A percentile compares a stretch with the other conserved stretches of the same genome.
Conservation (phyloP, 2,797 vertebrate genomes). For the Sebastes steindachneri region DNA sequence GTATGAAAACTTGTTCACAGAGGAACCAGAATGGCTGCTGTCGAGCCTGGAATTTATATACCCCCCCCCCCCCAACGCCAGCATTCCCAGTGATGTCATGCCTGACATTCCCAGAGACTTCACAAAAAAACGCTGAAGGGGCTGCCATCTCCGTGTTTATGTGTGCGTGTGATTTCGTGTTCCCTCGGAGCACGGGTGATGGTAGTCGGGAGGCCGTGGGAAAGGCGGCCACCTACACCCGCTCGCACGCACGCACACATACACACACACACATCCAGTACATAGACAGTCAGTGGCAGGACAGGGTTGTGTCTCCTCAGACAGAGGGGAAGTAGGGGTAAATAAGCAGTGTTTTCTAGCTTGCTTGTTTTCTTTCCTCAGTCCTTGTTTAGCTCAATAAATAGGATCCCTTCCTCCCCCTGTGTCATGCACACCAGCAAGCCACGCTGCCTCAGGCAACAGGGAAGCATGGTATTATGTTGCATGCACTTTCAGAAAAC, state of each 20-base stretch:
- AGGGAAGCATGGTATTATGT: not conserved
- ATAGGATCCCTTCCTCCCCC: slow-evolving; percentile 53
- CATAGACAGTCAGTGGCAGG: slow-evolving; percentile 3
- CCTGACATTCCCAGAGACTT: slow-evolving; percentile 54
- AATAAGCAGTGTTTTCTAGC: slow-evolving; percentile 67
- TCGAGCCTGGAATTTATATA: slow-evolving; percentile 45
- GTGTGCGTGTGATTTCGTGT: slow-evolving; percentile 11
- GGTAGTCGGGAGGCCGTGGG: slow-evolving; percentile 72
- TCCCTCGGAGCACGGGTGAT: slow-evolving; percentile 25
- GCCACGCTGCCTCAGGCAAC: not conserved
- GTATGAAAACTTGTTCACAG: slow-evolving; percentile 12
- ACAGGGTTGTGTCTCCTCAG: slow-evolving; percentile 55
- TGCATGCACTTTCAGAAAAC: not conserved
- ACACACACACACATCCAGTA: not conserved
- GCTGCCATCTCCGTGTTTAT: slow-evolving; percentile 30
- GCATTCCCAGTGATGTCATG: slow-evolving; percentile 62
- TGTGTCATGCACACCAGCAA: not conserved
- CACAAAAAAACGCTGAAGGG: slow-evolving; percentile 17
- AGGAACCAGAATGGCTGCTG: slow-evolving; percentile 34
- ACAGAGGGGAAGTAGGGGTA: slow-evolving; percentile 59
- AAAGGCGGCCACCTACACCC: slow-evolving; percentile 64
- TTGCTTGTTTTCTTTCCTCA: slow-evolving; percentile 69
- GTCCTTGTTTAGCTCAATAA: slow-evolving; percentile 68
- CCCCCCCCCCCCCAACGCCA: not conserved
- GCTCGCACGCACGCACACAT: not conserved